These are phyloP conservation scores for Melangyna quadrimaculata DNA, from an alignment of 2,888 invertebrate species.

Conservation along the genomic window DNA sequence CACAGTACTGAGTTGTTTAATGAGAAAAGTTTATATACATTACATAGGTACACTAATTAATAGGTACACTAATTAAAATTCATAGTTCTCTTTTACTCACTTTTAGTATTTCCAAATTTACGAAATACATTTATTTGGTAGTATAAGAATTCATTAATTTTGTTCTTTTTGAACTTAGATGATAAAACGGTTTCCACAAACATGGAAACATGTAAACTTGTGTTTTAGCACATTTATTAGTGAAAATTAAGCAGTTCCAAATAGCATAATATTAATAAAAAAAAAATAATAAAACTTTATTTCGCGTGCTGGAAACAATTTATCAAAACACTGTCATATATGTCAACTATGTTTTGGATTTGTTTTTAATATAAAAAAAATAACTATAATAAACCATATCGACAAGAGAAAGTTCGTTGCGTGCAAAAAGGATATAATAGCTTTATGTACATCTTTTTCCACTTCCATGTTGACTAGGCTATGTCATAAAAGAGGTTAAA, in stretches of 20 bases:
- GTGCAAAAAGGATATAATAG: constrained; percentile 19
- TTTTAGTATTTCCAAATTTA: background rate
- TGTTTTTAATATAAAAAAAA: background rate
- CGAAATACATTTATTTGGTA: background rate
- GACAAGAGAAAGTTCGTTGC: background rate
- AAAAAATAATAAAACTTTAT: background rate
- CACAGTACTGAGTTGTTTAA: too few species aligned
- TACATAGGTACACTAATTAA: too few species aligned
- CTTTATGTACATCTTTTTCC: background rate
- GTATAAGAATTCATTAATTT: background rate
- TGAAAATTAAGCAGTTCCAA: constrained; percentile 6
- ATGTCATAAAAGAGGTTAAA: background rate
- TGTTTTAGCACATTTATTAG: background rate
- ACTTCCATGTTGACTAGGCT: background rate
- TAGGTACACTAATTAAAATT: background rate
- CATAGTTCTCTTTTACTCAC: background rate
- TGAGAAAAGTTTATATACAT: too few species aligned
- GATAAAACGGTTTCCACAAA: background rate
- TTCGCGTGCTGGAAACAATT: constrained; percentile 16
- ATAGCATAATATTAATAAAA: constrained; percentile 13
- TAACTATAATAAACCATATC: background rate
- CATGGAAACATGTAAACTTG: background rate
- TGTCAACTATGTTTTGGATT: constrained; percentile 8
- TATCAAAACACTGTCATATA: constrained; percentile 3
- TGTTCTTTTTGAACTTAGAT: background rate